Evolutionary conservation across 2,113 vertebrate genomes (phyloP), one percentile per base, ranked within the genome.

Genomic region (Peromyscus californicus): DNA sequence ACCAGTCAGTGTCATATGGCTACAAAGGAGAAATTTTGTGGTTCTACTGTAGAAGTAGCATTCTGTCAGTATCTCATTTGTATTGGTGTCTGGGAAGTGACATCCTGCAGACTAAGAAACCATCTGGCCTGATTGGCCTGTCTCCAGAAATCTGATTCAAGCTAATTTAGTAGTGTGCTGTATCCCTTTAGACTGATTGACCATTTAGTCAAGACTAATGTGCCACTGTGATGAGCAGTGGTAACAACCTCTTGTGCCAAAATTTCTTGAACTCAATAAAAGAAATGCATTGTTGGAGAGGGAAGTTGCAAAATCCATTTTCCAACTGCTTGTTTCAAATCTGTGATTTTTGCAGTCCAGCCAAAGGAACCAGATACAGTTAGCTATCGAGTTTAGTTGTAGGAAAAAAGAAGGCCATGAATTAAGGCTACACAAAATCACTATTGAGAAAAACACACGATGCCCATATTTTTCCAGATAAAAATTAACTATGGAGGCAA

Each of bases 181-280:
- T 57, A 45, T 48, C 63, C 85, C 92, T 94, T 92, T 39, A 86
- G 65, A 57, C 59, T 61, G 31, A 93, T 7, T 54, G 75, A 63
- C 89, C 74, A 85, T 82, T 95, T 92, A 69, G 29, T 54, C 75
- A 75, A 65, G 89, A 67, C 7, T 76, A 82, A 83, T 59, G 8
- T 70, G 39, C 31, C 70, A 51, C 2, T 29, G 10, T 74, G 76
- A 82, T 24, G 79, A 86, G 72, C 21, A 94, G 42, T 17, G 48
- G 33, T 63, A 85, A 85, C n/a, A 70, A 67, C 65, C 80, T 59
- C 11, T 31, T 83, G 16, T 65, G 67, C 54, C 79, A 80, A 75
- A 85, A 63, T 80, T 82, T 95, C 51, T 92, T 76, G 67, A 94
- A 70, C 2, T 90, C 7, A 90, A 10, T 22, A 26, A 94, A 90